These are phyloP conservation scores for Melinaea marsaeus DNA, from an alignment of 2,888 invertebrate species.

Conservation along the genomic window DNA sequence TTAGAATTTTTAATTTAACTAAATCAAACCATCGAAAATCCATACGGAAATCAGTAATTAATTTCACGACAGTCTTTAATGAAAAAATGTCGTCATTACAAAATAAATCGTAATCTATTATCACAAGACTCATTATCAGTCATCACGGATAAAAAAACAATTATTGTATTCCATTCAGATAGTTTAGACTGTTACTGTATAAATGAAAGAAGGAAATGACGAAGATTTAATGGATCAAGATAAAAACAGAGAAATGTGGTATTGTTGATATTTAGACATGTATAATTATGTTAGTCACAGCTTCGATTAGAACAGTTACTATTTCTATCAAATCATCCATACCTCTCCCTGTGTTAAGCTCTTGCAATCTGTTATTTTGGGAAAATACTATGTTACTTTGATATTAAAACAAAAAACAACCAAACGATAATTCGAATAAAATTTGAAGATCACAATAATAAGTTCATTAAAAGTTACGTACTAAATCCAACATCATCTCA, in stretches of 20 bases:
- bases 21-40: constrained; percentile 15
- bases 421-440: too few relatives aligned
- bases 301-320: too few relatives aligned
- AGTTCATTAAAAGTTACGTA: too few relatives aligned
- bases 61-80: constrained; percentile 16
- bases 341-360: too few relatives aligned
- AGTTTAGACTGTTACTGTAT: constrained; percentile 29
- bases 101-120: not conserved
- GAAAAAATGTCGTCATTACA: constrained; percentile 3
- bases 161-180: constrained; percentile 20
- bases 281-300: not conserved
- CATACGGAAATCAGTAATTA: constrained; percentile 15
- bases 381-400: too few relatives aligned
- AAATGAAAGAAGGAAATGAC: constrained; percentile 29
- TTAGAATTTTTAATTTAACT: constrained; percentile 4
- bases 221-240: constrained; percentile 33
- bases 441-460: too few relatives aligned
- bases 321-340: too few relatives aligned
- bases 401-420: too few relatives aligned
- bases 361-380: too few relatives aligned
- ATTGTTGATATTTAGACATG: not conserved
- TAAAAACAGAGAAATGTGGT: constrained; percentile 17
- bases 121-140: constrained; percentile 13
- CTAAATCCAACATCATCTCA: too few relatives aligned
- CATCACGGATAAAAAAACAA: constrained; percentile 2